These are phyloP conservation scores for Alsophila aescularia DNA, from an alignment of 2,888 invertebrate genomes.

Conservation along the genomic window DNA sequence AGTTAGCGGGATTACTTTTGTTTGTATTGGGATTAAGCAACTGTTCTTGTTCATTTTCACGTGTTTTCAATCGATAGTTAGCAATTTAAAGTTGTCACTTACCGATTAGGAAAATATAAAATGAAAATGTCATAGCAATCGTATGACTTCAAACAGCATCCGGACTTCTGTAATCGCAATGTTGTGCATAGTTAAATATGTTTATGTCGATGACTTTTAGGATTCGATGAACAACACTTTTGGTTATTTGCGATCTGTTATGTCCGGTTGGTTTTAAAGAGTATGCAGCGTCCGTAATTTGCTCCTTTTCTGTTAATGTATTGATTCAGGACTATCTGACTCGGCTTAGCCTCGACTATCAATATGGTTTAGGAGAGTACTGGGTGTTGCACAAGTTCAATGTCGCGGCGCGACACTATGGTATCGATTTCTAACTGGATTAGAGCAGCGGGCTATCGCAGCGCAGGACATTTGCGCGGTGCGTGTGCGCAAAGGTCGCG, in stretches of 20 bases:
- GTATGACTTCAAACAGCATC: too few species aligned
- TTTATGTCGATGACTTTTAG: conserved; percentile 44
- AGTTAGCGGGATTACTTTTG: too few species aligned
- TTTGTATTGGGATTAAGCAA: too few species aligned
- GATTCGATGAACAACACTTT: conserved; percentile 34
- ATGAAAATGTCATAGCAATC: too few species aligned
- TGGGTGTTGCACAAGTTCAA: conserved; percentile 40
- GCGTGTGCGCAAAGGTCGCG: conserved; percentile 64
- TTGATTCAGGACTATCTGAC: not conserved
- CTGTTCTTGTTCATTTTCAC: too few species aligned
- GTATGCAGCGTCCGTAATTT: not conserved
- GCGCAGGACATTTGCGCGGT: conserved; percentile 51
- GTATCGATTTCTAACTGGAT: conserved; percentile 59
- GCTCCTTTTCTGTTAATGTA: not conserved
- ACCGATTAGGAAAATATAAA: too few species aligned
- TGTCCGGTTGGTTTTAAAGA: conserved; percentile 17
- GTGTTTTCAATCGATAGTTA: too few species aligned
- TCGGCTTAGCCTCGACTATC: not conserved
- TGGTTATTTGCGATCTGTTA: conserved; percentile 12
- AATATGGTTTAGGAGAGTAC: conserved; percentile 7
- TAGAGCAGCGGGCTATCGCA: conserved; percentile 65
- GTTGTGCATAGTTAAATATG: conserved; percentile 42
- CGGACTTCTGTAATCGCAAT: too few species aligned
- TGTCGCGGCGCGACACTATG: conserved; percentile 53
- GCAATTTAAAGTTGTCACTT: too few species aligned